Evolutionary conservation across 2,888 invertebrate genomes (phyloP).

Genomic region (Microdon myrmicae): DNA sequence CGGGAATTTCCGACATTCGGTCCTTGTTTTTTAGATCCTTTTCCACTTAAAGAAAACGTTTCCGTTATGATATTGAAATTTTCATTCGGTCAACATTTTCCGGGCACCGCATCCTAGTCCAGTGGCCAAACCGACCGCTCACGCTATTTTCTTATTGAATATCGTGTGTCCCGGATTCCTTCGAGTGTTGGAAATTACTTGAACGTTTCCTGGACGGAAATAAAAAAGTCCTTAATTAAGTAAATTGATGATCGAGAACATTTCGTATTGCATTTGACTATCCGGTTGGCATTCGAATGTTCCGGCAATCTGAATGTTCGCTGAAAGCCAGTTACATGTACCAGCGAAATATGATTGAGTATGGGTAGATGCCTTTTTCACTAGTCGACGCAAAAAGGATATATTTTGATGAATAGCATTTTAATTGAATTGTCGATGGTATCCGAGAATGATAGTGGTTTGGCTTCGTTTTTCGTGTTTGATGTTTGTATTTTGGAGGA

Average conservation of each 20-base stretch:
- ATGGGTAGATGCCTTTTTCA: slow-evolving; percentile 29
- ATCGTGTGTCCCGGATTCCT: slow-evolving; percentile 30
- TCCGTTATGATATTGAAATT: no score
- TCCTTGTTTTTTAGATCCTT: no score
- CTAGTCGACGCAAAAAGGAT: slow-evolving; percentile 42
- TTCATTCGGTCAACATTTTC: no score
- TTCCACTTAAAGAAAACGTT: no score
- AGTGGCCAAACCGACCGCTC: no score
- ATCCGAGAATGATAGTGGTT: slow-evolving; percentile 23
- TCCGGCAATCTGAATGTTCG: not conserved
- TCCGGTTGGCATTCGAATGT: slow-evolving; percentile 11
- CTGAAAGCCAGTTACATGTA: slow-evolving; percentile 24
- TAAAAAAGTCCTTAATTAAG: slow-evolving; percentile 47
- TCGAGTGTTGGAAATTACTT: slow-evolving; percentile 41
- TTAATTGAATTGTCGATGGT: slow-evolving; percentile 47
- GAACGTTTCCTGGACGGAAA: slow-evolving; percentile 41
- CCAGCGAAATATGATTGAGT: slow-evolving; percentile 25
- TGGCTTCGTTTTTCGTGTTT: slow-evolving; percentile 1
- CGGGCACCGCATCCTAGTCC: no score
- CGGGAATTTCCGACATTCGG: no score
- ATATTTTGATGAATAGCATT: slow-evolving; percentile 43
- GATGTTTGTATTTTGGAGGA: no score
- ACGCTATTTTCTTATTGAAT: slow-evolving; percentile 27
- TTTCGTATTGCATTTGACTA: slow-evolving; percentile 23
- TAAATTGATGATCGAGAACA: slow-evolving; percentile 46